phyloP scores from a whole-genome alignment of 2,113 vertebrate genomes.

The Siphamia tubifer region DNA sequence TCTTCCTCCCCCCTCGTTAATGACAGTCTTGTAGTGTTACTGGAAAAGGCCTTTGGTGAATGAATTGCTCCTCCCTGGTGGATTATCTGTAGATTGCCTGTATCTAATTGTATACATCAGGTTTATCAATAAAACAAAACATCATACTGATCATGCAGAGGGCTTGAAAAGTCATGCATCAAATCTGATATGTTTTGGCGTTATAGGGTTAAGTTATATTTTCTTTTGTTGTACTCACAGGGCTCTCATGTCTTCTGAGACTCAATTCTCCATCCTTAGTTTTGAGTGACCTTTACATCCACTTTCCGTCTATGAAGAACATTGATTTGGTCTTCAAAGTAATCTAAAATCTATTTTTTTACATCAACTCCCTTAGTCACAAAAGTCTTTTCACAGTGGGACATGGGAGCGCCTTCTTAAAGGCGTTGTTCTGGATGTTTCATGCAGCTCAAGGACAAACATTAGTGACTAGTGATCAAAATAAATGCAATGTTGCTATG shows the following conservation, averaged over 20 bases:
- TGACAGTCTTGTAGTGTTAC: too few relatives aligned
- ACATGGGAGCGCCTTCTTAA: background rate
- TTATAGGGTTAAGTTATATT: too few relatives aligned
- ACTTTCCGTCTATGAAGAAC: background rate
- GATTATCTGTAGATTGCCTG: too few relatives aligned
- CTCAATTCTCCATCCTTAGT: too few relatives aligned
- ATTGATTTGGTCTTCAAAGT: constrained; percentile 47
- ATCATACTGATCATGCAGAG: too few relatives aligned
- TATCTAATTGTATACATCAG: too few relatives aligned
- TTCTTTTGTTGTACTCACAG: background rate
- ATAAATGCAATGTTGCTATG: background rate
- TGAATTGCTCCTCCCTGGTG: too few relatives aligned
- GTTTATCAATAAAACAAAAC: too few relatives aligned
- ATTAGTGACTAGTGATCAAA: background rate
- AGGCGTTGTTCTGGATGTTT: background rate
- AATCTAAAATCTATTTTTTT: constrained; percentile 3
- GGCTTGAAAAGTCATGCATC: too few relatives aligned
- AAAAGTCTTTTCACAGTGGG: background rate
- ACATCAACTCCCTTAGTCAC: background rate
- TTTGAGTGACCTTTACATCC: constrained; percentile 43
- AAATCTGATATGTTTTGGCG: too few relatives aligned
- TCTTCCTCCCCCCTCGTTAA: too few relatives aligned
- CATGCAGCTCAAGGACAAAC: background rate
- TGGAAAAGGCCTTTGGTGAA: too few relatives aligned
- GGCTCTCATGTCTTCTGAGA: background rate